Conservation (phyloP, 2,113 vertebrate species). For the Cyrtonyx montezumae region DNA sequence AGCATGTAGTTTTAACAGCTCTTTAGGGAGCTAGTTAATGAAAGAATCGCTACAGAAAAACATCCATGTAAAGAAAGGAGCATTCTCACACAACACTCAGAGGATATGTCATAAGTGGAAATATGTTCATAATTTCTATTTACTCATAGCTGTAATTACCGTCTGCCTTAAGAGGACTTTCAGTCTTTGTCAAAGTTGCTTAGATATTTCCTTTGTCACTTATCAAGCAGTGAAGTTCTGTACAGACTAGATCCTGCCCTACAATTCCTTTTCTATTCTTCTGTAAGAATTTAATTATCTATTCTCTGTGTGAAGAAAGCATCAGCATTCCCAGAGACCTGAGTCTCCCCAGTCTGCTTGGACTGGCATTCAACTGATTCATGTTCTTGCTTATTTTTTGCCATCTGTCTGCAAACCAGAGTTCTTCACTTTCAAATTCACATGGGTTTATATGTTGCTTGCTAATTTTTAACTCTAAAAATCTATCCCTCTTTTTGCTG, state of each 20-base stretch:
- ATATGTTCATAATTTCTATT: slow-evolving; percentile 76
- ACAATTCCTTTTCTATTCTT: slow-evolving; percentile 35
- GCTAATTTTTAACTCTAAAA: slow-evolving; percentile 53
- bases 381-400: slow-evolving; percentile 48
- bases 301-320: slow-evolving; percentile 47
- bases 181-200: slow-evolving; percentile 60
- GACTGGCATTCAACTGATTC: slow-evolving; percentile 52
- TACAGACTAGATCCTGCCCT: slow-evolving; percentile 44
- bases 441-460: not conserved
- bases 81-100: slow-evolving; percentile 61
- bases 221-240: slow-evolving; percentile 36
- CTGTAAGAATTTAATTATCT: slow-evolving; percentile 64
- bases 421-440: slow-evolving; percentile 9
- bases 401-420: slow-evolving; percentile 60
- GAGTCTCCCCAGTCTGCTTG: slow-evolving; percentile 11
- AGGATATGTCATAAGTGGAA: slow-evolving; percentile 67
- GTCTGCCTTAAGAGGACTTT: slow-evolving; percentile 55
- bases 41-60: slow-evolving; percentile 77
- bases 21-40: slow-evolving; percentile 81
- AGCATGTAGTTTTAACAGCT: slow-evolving; percentile 76
- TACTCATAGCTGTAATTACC: slow-evolving; percentile 76
- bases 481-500: slow-evolving; percentile 5
- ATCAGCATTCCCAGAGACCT: slow-evolving; percentile 7
- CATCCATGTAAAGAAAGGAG: slow-evolving; percentile 53
- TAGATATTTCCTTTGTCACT: slow-evolving; percentile 60